Evolutionary conservation across 2,113 vertebrate species (phyloP).

Genomic region (Leptosomus discolor): DNA sequence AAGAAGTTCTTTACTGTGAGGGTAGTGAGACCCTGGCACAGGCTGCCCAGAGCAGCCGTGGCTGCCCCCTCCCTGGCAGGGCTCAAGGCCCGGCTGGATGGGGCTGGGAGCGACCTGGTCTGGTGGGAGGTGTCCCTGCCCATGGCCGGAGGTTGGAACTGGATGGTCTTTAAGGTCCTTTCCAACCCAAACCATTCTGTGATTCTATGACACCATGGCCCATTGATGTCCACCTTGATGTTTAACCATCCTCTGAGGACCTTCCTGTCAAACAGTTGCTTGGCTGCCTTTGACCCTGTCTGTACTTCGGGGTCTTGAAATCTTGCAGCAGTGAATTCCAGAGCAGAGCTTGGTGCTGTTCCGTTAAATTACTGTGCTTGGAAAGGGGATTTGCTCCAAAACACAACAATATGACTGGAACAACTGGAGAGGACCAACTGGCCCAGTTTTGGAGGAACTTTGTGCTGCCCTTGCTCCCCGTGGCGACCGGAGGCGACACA

Average conservation of each 20-base stretch:
- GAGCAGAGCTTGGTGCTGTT: not conserved
- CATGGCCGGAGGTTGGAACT: accelerated
- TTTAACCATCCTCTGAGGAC: not conserved
- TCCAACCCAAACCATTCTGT: not conserved
- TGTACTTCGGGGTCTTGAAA: not conserved
- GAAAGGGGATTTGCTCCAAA: not conserved
- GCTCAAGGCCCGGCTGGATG: not conserved
- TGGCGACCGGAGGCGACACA: accelerated
- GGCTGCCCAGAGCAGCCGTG: not conserved
- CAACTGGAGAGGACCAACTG: not conserved
- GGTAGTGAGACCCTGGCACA: not conserved
- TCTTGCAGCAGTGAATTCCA: not conserved
- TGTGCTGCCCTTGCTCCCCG: not conserved
- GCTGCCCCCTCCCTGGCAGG: not conserved
- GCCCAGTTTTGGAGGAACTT: not conserved
- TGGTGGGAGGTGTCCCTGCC: not conserved
- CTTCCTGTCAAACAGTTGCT: not conserved
- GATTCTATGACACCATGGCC: not conserved
- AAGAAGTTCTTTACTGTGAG: not conserved
- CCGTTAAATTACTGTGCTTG: not conserved
- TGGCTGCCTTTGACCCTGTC: not conserved
- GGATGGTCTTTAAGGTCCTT: not conserved
- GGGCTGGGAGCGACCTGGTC: not conserved
- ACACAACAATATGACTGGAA: not conserved
- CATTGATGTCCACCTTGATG: not conserved